Conservation (phyloP, 2,888 invertebrate species). For the Cistogaster globosa region DNA sequence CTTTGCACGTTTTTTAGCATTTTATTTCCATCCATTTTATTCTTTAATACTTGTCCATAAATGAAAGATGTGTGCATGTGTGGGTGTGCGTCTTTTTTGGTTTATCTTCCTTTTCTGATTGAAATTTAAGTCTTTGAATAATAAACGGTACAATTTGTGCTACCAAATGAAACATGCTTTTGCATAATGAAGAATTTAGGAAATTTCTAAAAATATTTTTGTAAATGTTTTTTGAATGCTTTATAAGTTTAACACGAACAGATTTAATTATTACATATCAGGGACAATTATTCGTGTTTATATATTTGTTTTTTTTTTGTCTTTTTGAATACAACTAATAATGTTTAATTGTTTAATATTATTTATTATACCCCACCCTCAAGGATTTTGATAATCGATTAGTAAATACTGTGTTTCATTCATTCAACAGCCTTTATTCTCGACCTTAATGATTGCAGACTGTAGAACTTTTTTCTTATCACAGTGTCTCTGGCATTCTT, state of each 20-base stretch:
- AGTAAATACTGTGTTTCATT: too few species aligned
- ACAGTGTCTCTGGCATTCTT: too few species aligned
- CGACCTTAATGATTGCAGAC: too few species aligned
- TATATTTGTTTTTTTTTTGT: neutral
- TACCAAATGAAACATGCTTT: slow-evolving; percentile 17
- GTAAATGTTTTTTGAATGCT: neutral
- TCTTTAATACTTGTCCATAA: neutral
- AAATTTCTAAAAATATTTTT: neutral
- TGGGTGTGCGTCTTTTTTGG: slow-evolving; percentile 27
- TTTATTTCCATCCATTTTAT: slow-evolving; percentile 31
- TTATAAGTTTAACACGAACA: neutral
- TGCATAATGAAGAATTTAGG: slow-evolving; percentile 45
- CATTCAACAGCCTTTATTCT: too few species aligned
- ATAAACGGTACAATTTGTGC: slow-evolving; percentile 43
- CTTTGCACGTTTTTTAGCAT: slow-evolving; percentile 52
- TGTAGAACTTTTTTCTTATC: too few species aligned
- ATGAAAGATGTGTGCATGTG: neutral
- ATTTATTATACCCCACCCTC: too few species aligned
- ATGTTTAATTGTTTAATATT: too few species aligned
- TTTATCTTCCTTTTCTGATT: slow-evolving; percentile 43
- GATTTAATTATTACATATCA: neutral
- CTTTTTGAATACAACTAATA: neutral
- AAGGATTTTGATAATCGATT: too few species aligned
- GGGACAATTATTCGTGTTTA: too few species aligned
- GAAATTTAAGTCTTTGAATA: slow-evolving; percentile 59